These are phyloP conservation scores for Zalophus californianus DNA, from an alignment of 2,797 vertebrate genomes.

Conservation along the genomic window DNA sequence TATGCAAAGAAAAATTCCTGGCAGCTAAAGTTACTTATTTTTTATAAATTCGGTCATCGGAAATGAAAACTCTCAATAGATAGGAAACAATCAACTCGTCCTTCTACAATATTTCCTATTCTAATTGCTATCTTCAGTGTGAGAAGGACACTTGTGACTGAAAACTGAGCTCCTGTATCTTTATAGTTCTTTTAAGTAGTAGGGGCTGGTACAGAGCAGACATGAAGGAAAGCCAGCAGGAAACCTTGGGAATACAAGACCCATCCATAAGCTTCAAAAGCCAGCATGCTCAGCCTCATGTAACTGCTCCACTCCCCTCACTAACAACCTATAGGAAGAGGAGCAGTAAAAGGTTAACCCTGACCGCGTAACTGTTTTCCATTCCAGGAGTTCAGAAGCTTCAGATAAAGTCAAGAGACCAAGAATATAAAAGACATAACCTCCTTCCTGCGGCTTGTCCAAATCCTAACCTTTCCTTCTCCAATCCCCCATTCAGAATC, in stretches of 20 bases:
- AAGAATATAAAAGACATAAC: neutral
- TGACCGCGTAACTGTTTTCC: neutral
- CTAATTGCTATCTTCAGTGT: neutral
- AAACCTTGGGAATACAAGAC: neutral
- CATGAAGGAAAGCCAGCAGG: neutral
- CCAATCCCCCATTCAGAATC: neutral
- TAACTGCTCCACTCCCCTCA: neutral
- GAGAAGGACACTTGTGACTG: neutral
- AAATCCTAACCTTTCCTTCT: neutral
- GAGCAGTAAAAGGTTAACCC: neutral
- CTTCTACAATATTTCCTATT: neutral
- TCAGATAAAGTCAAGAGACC: neutral
- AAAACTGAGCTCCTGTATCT: neutral
- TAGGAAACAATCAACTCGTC: neutral
- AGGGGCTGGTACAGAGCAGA: neutral
- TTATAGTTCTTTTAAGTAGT: neutral
- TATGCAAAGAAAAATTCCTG: neutral
- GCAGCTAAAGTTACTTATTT: neutral
- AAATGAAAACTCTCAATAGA: conserved; percentile 33
- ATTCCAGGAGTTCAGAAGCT: neutral
- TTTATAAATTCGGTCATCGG: neutral
- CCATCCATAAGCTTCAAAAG: neutral
- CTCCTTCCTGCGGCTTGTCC: neutral
- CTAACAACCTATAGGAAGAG: neutral
- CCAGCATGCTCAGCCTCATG: neutral